phyloP scores from a whole-genome alignment of 1,140 invertebrate genomes.

The Pararge aegeria region DNA sequence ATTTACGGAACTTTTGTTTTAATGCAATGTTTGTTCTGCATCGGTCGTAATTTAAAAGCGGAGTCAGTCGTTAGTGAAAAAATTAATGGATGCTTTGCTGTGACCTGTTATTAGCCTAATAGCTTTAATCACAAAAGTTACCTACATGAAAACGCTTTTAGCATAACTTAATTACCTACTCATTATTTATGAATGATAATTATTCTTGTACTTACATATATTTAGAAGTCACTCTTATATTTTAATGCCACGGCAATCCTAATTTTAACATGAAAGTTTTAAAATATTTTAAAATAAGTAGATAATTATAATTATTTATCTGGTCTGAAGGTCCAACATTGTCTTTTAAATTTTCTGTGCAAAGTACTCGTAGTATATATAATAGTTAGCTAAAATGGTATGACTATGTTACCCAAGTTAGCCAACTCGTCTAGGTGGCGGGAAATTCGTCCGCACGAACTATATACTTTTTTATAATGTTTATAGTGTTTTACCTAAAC shows the following conservation, averaged over 20 bases:
- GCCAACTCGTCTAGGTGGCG: too few species aligned
- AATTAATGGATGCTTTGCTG: slow-evolving; percentile 17
- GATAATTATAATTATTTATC: too few species aligned
- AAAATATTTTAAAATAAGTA: too few species aligned
- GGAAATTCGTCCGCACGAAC: too few species aligned
- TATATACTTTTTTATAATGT: too few species aligned
- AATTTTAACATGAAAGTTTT: background rate
- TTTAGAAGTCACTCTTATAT: too few species aligned
- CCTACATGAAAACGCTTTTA: slow-evolving; percentile 34
- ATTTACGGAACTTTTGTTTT: slow-evolving; percentile 11
- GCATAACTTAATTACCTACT: background rate
- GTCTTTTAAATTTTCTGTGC: too few species aligned
- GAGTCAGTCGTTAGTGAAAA: slow-evolving; percentile 10
- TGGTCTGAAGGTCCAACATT: too few species aligned
- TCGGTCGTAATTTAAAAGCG: slow-evolving; percentile 3
- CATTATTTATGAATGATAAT: background rate
- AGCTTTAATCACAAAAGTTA: slow-evolving; percentile 24
- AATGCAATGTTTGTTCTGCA: slow-evolving; percentile 3
- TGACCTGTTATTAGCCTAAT: slow-evolving; percentile 27
- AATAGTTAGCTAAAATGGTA: too few species aligned
- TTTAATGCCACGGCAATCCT: background rate
- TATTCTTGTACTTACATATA: background rate
- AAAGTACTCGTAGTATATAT: too few species aligned
- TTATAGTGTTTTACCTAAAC: too few species aligned
- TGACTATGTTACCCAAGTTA: too few species aligned